Conservation (phyloP, 2,113 vertebrate genomes). For the Pygoscelis antarcticus region DNA sequence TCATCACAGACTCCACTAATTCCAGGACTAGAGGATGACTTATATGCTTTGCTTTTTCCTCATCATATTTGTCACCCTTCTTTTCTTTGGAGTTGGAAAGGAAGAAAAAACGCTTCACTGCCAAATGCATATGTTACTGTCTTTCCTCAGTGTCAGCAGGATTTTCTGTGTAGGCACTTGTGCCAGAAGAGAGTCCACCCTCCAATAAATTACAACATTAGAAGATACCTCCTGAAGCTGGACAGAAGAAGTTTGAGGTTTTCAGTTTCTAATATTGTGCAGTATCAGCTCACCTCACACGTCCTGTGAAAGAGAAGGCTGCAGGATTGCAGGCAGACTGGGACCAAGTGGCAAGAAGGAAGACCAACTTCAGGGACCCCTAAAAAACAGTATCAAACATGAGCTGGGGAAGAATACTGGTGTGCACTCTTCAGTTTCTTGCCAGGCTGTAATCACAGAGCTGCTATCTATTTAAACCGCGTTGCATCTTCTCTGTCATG, state of each 20-base stretch:
- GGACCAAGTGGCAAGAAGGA: neutral
- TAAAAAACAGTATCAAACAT: neutral
- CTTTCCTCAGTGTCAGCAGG: neutral
- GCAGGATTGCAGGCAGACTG: neutral
- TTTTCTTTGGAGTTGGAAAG: neutral
- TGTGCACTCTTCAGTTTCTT: too few relatives aligned
- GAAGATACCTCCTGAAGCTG: neutral
- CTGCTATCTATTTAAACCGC: neutral
- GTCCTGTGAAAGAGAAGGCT: neutral
- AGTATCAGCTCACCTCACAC: neutral
- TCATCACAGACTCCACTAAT: neutral
- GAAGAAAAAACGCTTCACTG: neutral
- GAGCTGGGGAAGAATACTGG: neutral
- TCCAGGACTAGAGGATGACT: neutral
- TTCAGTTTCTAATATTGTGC: neutral
- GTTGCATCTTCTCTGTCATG: neutral
- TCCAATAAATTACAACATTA: neutral
- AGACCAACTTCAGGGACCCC: neutral
- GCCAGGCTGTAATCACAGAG: neutral
- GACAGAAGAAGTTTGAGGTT: neutral
- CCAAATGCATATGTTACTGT: neutral
- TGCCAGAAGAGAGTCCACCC: neutral
- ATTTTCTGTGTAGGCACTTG: neutral
- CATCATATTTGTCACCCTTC: neutral
- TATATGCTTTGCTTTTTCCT: neutral